A percentile compares a stretch with the other conserved stretches of the same genome.
Evolutionary conservation across 1,140 invertebrate genomes (phyloP).

Genomic region (Halesus radiatus): DNA sequence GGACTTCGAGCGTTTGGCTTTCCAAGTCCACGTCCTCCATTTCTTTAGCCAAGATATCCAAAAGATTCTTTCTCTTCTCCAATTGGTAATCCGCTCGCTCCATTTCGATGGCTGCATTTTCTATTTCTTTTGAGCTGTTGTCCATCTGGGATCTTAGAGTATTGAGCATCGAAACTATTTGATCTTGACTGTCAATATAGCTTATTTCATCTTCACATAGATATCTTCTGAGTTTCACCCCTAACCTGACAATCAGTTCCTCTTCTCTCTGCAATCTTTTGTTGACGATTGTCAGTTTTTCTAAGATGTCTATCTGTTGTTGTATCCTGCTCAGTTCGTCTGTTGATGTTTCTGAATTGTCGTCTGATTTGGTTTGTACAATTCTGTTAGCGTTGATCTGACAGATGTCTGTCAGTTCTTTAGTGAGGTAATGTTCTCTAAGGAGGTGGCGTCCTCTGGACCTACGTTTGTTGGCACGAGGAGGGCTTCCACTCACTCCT

Average conservation of each 20-base stretch:
- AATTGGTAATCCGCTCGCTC: constrained; percentile 76
- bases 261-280: constrained; percentile 80
- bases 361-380: constrained; percentile 69
- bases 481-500: constrained; percentile 67
- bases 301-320: constrained; percentile 76
- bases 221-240: constrained; percentile 77
- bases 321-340: constrained; percentile 70
- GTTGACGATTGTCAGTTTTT: constrained; percentile 80
- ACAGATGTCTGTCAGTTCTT: constrained; percentile 69
- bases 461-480: constrained; percentile 68
- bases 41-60: constrained; percentile 76
- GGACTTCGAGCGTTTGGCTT: constrained; percentile 64
- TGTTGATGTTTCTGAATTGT: constrained; percentile 68
- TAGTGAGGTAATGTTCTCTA: constrained; percentile 70
- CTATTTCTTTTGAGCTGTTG: constrained; percentile 66
- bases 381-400: constrained; percentile 64
- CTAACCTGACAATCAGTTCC: constrained; percentile 75
- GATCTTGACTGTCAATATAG: constrained; percentile 69
- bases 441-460: constrained; percentile 68
- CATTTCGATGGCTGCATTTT: constrained; percentile 75
- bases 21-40: constrained; percentile 75
- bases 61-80: constrained; percentile 73
- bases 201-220: constrained; percentile 73
- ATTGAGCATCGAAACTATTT: constrained; percentile 66
- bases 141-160: constrained; percentile 65